Conservation (phyloP, 1,140 invertebrate species). For the Pseudomyrmex sp. region DNA sequence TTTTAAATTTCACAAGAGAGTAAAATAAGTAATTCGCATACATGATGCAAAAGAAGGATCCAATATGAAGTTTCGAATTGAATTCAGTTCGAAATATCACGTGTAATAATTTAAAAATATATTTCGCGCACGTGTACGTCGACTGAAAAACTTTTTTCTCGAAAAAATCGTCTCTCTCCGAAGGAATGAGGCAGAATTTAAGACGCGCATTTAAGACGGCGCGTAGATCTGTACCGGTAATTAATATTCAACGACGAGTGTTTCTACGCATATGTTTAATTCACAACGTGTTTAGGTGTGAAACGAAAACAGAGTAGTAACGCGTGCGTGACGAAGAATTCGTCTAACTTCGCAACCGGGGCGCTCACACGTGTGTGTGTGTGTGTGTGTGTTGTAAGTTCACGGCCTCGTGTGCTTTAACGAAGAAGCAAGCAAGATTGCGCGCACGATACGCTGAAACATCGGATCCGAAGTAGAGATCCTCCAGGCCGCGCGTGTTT, state of each 20-base stretch:
- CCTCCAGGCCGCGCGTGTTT: neutral
- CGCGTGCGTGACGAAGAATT: conserved; percentile 48
- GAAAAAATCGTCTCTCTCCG: neutral
- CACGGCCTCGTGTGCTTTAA: conserved; percentile 16
- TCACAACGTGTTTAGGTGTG: conserved; percentile 7
- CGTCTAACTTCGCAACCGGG: conserved; percentile 29
- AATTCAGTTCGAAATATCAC: too few species aligned
- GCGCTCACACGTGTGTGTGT: neutral
- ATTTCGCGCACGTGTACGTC: too few species aligned
- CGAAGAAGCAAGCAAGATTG: conserved; percentile 37
- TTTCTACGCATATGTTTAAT: conserved; percentile 26
- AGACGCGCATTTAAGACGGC: neutral
- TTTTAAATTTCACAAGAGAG: too few species aligned
- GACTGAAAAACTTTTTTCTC: too few species aligned
- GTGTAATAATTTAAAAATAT: too few species aligned
- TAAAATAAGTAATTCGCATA: too few species aligned
- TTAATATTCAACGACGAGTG: conserved; percentile 6
- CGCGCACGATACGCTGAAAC: conserved; percentile 24
- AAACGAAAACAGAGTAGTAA: conserved; percentile 20
- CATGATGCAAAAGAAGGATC: too few species aligned
- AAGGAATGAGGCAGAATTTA: neutral
- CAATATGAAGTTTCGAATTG: too few species aligned
- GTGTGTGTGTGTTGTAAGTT: neutral
- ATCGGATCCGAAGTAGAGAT: conserved; percentile 5
- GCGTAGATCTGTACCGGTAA: neutral